Conservation (phyloP, 2,797 vertebrate species). For the Leucoraja ocellata region DNA sequence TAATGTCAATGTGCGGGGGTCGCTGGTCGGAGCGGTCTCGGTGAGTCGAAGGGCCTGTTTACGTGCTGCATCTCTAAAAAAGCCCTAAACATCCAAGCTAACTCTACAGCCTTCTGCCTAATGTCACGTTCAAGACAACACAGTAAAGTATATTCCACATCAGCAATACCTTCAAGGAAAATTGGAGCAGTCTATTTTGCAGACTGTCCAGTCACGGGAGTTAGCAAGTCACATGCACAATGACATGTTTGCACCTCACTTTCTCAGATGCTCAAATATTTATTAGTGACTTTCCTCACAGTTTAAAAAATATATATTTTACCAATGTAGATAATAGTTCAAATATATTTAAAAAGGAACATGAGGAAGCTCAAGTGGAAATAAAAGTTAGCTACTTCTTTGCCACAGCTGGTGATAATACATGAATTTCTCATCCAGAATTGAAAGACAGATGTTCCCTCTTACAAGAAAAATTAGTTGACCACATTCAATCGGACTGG, state of each 20-base stretch:
- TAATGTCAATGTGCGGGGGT: no score
- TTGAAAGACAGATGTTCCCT: not conserved
- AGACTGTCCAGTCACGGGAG: not conserved
- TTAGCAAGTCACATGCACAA: not conserved
- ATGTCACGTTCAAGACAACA: not conserved
- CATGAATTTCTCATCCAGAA: not conserved
- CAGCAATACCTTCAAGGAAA: not conserved
- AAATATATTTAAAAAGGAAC: not conserved
- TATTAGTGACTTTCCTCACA: not conserved
- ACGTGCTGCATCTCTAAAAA: no score
- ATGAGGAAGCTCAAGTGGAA: not conserved
- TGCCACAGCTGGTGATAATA: not conserved
- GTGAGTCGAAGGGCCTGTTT: no score
- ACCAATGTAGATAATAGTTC: no score
- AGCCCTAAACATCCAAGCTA: not conserved
- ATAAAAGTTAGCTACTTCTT: not conserved
- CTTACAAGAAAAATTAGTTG: not conserved
- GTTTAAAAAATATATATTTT: no score
- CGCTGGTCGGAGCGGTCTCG: no score
- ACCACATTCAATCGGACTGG: not conserved
- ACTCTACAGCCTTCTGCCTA: not conserved
- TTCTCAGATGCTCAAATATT: not conserved
- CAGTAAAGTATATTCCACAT: not conserved
- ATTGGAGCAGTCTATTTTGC: not conserved
- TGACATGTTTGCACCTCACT: not conserved